Base-by-base conservation (phyloP, 2,797 vertebrate genomes). In the Danio jaintianensis region DNA sequence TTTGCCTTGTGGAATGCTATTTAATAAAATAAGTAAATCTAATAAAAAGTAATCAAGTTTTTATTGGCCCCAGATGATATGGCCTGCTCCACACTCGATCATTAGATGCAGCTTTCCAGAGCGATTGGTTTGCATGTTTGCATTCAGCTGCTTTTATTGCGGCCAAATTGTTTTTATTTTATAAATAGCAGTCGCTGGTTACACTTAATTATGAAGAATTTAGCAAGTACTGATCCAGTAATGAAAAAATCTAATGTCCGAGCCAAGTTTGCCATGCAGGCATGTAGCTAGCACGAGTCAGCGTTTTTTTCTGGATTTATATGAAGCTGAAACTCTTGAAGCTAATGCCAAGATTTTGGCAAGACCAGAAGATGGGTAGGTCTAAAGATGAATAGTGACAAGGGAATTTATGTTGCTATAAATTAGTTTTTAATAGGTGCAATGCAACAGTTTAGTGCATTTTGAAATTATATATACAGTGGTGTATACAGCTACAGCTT, bases 11-110 rank as follows among this genome's bases (percentile, higher is more conserved):
- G 56, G 69, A 83, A 79, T 79, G 90, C 86, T 88, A 85, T 88
- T 85, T 87, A 89, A 89, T 88, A 87, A 88, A 90, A 89, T 84
- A 78, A 85, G 81, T 77, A 22, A 73, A 86, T 89, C 88, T 91
- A 92, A 91, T 92, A 68, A 90, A 90, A 91, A 92, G 87, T 87
- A 89, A 91, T 92, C 88, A 91, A 89, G 78, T 85, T 89, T 90
- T 91, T 92, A 92, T 88, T 87, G 89, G 90, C 88, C 88, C 67
- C 45, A 72, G 85, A 88, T 84, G 80, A 90, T 88, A 88, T 86
- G 8, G 48, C 36, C 42, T 55, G 62, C 36, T 79, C 66, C 7
- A 62, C 52, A 62, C 61, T 69, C 56, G 2, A 18, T 67, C 64
- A 71, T 79, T 71, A 63, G 36, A 71, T 55, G 58, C 77, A 79